Evolutionary conservation across 2,888 invertebrate species (phyloP).

Genomic region (Agrenia bidenticulata): DNA sequence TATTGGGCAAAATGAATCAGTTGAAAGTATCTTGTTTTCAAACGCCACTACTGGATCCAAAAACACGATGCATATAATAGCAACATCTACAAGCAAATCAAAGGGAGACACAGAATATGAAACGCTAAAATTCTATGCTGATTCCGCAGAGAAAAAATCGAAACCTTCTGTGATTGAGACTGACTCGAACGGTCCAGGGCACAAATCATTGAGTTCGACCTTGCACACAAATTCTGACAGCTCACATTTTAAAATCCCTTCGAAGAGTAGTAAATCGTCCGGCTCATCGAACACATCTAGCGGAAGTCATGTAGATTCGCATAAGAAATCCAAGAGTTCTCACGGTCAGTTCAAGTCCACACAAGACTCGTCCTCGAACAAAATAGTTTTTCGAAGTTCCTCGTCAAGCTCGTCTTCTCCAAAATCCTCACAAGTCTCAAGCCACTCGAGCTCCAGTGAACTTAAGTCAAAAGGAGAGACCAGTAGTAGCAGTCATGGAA

Average conservation of each 20-base stretch:
- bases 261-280: conserved; percentile 21
- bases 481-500: neutral
- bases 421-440: neutral
- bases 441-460: neutral
- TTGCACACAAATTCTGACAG: neutral
- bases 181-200: neutral
- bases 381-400: neutral
- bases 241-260: conserved; percentile 28
- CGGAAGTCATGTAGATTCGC: neutral
- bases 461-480: neutral
- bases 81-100: conserved; percentile 30
- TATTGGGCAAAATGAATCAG: conserved; percentile 45
- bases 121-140: conserved; percentile 40
- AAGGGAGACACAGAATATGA: conserved; percentile 40
- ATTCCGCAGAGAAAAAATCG: conserved; percentile 28
- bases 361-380: neutral
- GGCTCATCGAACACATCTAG: neutral
- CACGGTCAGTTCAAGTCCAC: neutral
- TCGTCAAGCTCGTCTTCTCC: neutral
- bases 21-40: conserved; percentile 39
- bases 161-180: conserved; percentile 5
- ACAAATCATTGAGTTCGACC: neutral
- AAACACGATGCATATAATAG: conserved; percentile 44
- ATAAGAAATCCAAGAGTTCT: conserved; percentile 13
- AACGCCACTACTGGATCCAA: conserved; percentile 27